phyloP scores from a whole-genome alignment of 2,888 invertebrate genomes.

The Serrognathus titanus region DNA sequence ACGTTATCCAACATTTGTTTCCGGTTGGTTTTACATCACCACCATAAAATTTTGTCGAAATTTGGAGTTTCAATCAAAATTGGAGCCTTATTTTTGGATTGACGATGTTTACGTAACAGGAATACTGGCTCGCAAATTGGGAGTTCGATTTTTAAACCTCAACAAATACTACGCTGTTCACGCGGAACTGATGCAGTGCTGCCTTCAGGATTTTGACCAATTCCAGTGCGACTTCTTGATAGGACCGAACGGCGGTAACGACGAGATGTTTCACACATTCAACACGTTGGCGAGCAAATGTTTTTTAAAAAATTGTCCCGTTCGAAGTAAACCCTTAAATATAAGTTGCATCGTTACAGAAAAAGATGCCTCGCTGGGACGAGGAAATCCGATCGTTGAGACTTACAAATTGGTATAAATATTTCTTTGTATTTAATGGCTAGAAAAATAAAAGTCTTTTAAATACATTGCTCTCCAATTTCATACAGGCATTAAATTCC shows the following conservation, averaged over 20 bases:
- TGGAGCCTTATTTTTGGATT: conserved; percentile 81
- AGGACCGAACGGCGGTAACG: conserved; percentile 76
- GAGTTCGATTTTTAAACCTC: conserved; percentile 58
- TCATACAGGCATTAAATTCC: not conserved
- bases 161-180: conserved; percentile 65
- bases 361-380: conserved; percentile 35
- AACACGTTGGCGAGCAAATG: conserved; percentile 49
- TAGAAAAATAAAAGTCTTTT: conserved; percentile 12
- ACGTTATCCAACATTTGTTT: conserved; percentile 71
- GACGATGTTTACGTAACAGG: conserved; percentile 88
- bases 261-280: conserved; percentile 64
- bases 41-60: conserved; percentile 60
- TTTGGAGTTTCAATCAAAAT: conserved; percentile 55
- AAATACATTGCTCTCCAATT: conserved; percentile 16
- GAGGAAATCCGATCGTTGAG: conserved; percentile 34
- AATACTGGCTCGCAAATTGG: conserved; percentile 59
- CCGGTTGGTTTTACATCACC: conserved; percentile 82
- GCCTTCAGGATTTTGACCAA: conserved; percentile 60
- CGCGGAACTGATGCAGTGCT: conserved; percentile 71
- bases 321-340: conserved; percentile 52
- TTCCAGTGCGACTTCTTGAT: conserved; percentile 67
- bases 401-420: conserved; percentile 31
- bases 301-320: conserved; percentile 50
- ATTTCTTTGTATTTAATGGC: too few species aligned
- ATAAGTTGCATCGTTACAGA: conserved; percentile 56